phyloP scores from a whole-genome alignment of 2,888 invertebrate genomes.

The Luffia ferchaultella region DNA sequence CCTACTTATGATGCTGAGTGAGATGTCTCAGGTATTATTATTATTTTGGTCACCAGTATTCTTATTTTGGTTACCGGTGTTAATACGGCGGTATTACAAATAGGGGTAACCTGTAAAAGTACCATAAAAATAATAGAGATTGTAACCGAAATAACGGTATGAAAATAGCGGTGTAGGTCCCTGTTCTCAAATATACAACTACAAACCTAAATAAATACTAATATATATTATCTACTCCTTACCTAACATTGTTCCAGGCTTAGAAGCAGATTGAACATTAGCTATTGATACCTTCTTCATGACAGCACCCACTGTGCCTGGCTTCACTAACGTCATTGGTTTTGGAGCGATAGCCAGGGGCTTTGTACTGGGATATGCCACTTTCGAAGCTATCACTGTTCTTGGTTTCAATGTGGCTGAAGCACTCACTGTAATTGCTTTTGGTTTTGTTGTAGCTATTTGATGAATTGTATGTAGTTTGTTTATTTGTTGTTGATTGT shows the following conservation, averaged over 20 bases:
- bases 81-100: too few relatives aligned
- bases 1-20: too few relatives aligned
- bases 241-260: slow-evolving; percentile 19
- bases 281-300: slow-evolving; percentile 33
- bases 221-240: too few relatives aligned
- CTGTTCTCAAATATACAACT: too few relatives aligned
- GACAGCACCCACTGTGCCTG: slow-evolving; percentile 21
- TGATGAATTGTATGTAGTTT: not conserved
- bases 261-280: slow-evolving; percentile 23
- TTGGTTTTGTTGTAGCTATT: slow-evolving; percentile 58
- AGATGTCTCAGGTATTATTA: too few relatives aligned
- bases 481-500: not conserved
- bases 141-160: too few relatives aligned
- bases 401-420: slow-evolving; percentile 16
- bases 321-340: not conserved
- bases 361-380: slow-evolving; percentile 13
- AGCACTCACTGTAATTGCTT: slow-evolving; percentile 35
- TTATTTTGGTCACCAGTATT: too few relatives aligned
- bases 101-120: too few relatives aligned
- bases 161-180: too few relatives aligned
- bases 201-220: too few relatives aligned
- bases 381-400: slow-evolving; percentile 8
- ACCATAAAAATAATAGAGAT: too few relatives aligned
- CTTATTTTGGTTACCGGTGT: too few relatives aligned
- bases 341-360: slow-evolving; percentile 37